Evolutionary conservation across 2,113 vertebrate species (phyloP).

Genomic region (Hassar affinis): DNA sequence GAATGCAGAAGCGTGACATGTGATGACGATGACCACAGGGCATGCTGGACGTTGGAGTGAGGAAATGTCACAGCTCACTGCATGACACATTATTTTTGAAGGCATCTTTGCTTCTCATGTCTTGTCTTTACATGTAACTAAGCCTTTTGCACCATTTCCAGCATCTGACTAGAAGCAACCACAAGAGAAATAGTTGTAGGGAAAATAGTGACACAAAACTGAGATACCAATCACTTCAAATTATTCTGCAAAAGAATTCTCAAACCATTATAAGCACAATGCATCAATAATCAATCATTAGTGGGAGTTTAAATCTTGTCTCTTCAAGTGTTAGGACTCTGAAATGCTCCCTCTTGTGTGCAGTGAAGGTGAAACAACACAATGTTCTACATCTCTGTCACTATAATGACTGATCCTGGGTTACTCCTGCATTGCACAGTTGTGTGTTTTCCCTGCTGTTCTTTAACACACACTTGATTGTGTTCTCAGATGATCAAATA

Average conservation of each 20-base stretch:
- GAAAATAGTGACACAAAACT: not conserved
- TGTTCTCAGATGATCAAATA: not conserved
- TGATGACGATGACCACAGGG: too few species aligned
- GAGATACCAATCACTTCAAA: not conserved
- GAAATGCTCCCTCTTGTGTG: slow-evolving; percentile 9
- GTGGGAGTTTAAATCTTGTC: not conserved
- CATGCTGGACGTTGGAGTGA: too few species aligned
- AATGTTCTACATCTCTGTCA: not conserved
- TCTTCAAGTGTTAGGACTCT: not conserved
- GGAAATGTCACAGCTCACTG: too few species aligned
- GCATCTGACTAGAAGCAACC: not conserved
- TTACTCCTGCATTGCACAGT: not conserved
- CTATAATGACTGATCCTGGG: not conserved
- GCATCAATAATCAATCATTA: not conserved
- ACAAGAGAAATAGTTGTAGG: not conserved
- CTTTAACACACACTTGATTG: not conserved
- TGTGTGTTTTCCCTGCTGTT: not conserved
- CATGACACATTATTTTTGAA: too few species aligned
- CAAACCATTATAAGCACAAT: not conserved
- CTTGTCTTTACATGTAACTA: too few species aligned
- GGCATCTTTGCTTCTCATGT: too few species aligned
- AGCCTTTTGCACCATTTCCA: not conserved
- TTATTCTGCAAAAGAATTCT: not conserved
- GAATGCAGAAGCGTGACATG: too few species aligned
- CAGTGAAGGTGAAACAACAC: not conserved